Conservation (phyloP, 92 coral and sea anemone genomes). For the Heliopora coerulea region DNA sequence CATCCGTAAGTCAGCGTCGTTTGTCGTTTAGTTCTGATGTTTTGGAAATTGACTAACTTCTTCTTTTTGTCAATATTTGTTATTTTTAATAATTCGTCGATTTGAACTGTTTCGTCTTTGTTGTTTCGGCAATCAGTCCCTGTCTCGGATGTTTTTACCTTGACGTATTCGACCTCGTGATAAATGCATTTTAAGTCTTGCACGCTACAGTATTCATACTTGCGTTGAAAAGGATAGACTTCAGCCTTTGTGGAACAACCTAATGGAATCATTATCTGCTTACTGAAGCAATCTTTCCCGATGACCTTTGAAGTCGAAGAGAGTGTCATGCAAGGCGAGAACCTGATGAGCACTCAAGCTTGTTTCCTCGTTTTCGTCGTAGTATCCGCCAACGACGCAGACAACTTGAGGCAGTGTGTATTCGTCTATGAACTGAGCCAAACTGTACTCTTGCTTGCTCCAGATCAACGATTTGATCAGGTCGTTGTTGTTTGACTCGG, state of each 20-base stretch:
- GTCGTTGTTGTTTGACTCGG: neutral
- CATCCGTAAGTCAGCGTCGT: neutral
- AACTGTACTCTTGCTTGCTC: slow-evolving; percentile 67
- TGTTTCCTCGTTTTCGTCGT: slow-evolving; percentile 88
- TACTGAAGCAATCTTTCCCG: slow-evolving; percentile 65
- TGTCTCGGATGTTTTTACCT: neutral
- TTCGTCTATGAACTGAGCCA: slow-evolving; percentile 68
- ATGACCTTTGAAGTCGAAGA: slow-evolving; percentile 68
- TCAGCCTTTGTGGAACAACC: slow-evolving; percentile 78
- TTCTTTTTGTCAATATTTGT: slow-evolving; percentile 4
- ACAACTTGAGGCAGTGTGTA: slow-evolving; percentile 82
- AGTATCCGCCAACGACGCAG: slow-evolving; percentile 79
- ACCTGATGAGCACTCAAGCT: slow-evolving; percentile 85
- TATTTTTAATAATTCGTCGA: slow-evolving; percentile 11
- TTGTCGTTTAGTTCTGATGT: neutral
- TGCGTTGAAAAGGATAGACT: slow-evolving; percentile 55
- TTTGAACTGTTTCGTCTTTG: neutral
- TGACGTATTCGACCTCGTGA: neutral
- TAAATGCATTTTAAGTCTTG: slow-evolving; percentile 9
- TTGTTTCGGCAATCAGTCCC: too few relatives aligned
- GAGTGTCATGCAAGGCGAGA: slow-evolving; percentile 63
- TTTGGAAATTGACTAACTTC: neutral
- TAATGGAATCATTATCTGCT: slow-evolving; percentile 68
- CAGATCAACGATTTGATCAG: slow-evolving; percentile 61
- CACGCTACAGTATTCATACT: neutral